These are phyloP conservation scores for Neoarius graeffei DNA, from an alignment of 2,113 vertebrate genomes.

Conservation along the genomic window DNA sequence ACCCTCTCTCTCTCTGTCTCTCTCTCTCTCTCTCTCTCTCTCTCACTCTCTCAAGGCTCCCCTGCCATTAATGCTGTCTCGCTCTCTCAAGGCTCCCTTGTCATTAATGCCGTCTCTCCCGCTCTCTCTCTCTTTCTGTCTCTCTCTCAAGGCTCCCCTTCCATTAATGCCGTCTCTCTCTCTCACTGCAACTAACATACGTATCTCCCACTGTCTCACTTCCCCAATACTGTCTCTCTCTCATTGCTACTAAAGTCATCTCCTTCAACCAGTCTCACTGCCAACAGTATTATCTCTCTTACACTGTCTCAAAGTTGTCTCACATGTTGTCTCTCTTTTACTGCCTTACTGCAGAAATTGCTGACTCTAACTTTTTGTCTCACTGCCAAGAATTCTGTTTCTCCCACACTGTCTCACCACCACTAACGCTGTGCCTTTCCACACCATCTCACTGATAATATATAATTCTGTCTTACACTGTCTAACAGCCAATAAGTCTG, in stretches of 20 bases:
- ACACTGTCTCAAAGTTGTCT: not conserved
- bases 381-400: not conserved
- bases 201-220: too few species aligned
- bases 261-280: not conserved
- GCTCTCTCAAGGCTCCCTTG: too few species aligned
- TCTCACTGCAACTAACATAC: not conserved
- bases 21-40: too few species aligned
- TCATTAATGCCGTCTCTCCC: too few species aligned
- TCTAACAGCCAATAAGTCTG: not conserved
- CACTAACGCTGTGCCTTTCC: not conserved
- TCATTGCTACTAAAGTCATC: not conserved
- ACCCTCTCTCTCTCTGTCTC: too few species aligned
- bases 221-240: not conserved
- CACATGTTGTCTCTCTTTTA: not conserved
- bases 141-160: too few species aligned
- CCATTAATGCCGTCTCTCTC: too few species aligned
- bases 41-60: too few species aligned
- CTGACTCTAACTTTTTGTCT: not conserved
- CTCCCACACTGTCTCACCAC: not conserved
- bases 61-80: too few species aligned
- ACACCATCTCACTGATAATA: not conserved
- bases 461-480: not conserved
- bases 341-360: not conserved
- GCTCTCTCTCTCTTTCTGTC: too few species aligned
- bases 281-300: not conserved